Evolutionary conservation across 2,797 vertebrate species (phyloP), one percentile per base, ranked within the genome.

Genomic region (Simalia tracyae): DNA sequence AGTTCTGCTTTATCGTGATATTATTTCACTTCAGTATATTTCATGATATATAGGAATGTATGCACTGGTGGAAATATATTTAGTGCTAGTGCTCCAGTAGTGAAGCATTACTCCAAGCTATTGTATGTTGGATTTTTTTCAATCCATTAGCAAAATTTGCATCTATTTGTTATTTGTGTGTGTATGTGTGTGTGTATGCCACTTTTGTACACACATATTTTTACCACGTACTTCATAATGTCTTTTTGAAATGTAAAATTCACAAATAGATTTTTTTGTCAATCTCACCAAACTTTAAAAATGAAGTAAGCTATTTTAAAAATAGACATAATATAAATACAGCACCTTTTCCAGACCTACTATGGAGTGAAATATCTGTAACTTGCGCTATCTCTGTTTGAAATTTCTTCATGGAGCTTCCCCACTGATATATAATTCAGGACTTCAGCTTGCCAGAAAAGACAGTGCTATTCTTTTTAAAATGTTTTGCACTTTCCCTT

Each of bases 1-100:
- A 7, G 0, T 59, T 36, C 7, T 36, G 5, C 31, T 56, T 68
- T 22, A 64, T 92, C 90, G 89, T 89, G 42, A 90, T 84, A 89
- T 60, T 92, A 87, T 93, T 59, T 92, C 91, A 26, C 15, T 89
- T 64, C 63, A 89, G 88, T 89, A 92, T 90, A 93, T 50, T 91
- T 17, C 24, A n/a, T 91, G 36, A 19, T 72, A 90, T 86, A 24
- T 86, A 93, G 36, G 42, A 46, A 46, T 81, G 4, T 24, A 76
- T 22, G 17, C 17, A 42, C 36, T 42, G 17, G 36, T 42, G 7
- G 31, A 42, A 76, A 76, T 76, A 42, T n/a, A 88, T 85, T 95
- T 91, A 93, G 91, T 42, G 68, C 36, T 76, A 36, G 12, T 17
- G 36, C 17, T 15, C 31, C 19, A 31, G 19, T 76, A 22, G 17